phyloP scores from a whole-genome alignment of 2,113 vertebrate species.

The Podarcis raffonei region DNA sequence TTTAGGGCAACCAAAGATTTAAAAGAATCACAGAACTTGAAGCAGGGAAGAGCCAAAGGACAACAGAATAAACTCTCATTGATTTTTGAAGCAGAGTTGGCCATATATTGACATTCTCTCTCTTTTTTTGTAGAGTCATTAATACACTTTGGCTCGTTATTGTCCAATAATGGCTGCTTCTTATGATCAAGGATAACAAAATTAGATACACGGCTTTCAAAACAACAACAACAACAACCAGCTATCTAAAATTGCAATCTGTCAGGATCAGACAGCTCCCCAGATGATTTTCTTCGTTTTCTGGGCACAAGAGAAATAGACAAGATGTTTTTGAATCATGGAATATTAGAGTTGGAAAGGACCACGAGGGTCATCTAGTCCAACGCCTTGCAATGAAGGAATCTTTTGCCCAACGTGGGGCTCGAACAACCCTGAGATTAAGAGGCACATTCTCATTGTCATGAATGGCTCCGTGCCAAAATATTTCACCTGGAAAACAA shows the following conservation, averaged over 20 bases:
- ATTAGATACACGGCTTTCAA: background rate
- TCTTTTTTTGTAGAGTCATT: background rate
- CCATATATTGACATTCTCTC: background rate
- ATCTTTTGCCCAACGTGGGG: too few species aligned
- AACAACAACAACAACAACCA: too few species aligned
- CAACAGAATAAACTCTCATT: background rate
- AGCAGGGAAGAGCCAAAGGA: background rate
- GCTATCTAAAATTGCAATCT: background rate
- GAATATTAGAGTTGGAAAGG: too few species aligned
- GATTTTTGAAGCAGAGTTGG: background rate
- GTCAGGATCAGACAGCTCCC: background rate
- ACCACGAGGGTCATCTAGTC: too few species aligned
- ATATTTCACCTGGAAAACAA: background rate
- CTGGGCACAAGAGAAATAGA: background rate
- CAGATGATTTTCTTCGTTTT: background rate
- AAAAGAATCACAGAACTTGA: background rate
- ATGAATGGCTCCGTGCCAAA: constrained; percentile 1
- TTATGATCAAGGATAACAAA: background rate
- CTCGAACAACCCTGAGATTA: too few species aligned
- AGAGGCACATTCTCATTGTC: background rate
- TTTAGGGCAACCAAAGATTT: background rate
- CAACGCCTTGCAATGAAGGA: too few species aligned
- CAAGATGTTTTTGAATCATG: background rate
- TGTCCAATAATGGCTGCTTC: background rate
- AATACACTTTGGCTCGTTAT: background rate